Evolutionary conservation across 2,888 invertebrate genomes (phyloP), one percentile per base, ranked within the genome.

Genomic region (Cetonia aurata): DNA sequence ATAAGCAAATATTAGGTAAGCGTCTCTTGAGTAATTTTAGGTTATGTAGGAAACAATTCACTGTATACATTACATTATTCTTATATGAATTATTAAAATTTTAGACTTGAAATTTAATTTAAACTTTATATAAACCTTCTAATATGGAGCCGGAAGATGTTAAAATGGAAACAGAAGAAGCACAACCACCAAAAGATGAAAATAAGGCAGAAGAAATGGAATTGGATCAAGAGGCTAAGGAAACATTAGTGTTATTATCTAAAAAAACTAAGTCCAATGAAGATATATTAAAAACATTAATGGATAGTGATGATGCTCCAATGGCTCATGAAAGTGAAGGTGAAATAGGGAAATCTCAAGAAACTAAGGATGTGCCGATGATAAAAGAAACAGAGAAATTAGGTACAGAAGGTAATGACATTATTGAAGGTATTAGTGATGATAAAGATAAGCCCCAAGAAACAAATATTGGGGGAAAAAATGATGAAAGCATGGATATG

Each of bases 221-320:
- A 37, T 50, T 65, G 50, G 62, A 65, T 41, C 50, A 65, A 15
- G 37, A 50, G 10, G 10, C 50, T 8, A 65, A 65, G 17, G 37
- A 41, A 33, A 10, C 42, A 19, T 42, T 57, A 19, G 42, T 42
- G 42, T 42, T 57, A 41, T n/a, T 57, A 41, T 57, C 57, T 6
- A 57, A 42, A 19, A 41, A 41, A 3, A 15, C 55, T 12, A 57
- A 57, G n/a, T 57, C 62, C 15, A 65, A 41, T 50, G 62, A 65
- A 37, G 62, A 65, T 37, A 65, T 65, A 52, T 52, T 65, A 19
- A 65, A 65, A 12, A 65, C 62, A 33, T 19, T 65, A 17, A 65
- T 65, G 62, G 62, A 65, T 41, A 65, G 50, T 6, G 62, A 65
- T 50, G 62, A 65, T 65, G 19, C 62, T 17, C 41, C 62, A n/a